Conservation (phyloP, 2,797 vertebrate genomes). For the Natrix natrix region DNA sequence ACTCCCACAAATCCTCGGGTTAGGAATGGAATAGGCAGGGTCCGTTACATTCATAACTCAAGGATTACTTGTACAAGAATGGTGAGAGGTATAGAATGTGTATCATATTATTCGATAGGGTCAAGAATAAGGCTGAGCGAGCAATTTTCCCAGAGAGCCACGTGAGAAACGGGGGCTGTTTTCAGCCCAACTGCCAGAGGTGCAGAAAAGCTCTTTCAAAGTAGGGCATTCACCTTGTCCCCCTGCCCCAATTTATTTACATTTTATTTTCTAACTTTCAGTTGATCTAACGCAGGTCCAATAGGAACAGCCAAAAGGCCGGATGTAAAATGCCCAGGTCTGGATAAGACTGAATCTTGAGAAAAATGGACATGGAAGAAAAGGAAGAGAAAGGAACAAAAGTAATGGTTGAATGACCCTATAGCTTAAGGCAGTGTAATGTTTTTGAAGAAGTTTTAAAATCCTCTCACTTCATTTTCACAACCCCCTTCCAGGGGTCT, state of each 20-base stretch:
- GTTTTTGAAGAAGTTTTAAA: neutral
- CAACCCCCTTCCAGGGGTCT: neutral
- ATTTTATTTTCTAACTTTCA: no score
- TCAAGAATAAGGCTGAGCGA: neutral
- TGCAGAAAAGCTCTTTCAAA: no score
- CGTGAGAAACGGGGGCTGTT: no score
- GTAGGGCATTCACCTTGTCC: no score
- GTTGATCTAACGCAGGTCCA: no score
- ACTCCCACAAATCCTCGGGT: no score
- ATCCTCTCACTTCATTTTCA: neutral
- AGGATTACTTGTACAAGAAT: neutral
- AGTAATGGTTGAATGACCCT: neutral
- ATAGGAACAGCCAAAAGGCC: no score
- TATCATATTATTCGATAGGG: neutral
- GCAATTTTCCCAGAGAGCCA: neutral
- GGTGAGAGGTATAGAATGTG: neutral
- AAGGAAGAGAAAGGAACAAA: neutral
- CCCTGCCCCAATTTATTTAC: no score
- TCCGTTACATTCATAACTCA: no score
- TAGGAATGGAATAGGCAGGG: no score
- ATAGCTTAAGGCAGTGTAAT: neutral
- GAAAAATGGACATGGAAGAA: neutral
- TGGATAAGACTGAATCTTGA: neutral
- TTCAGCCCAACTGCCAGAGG: no score
- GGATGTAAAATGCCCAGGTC: no score